Conservation (phyloP, 2,888 invertebrate genomes). For the Agelastica alni region DNA sequence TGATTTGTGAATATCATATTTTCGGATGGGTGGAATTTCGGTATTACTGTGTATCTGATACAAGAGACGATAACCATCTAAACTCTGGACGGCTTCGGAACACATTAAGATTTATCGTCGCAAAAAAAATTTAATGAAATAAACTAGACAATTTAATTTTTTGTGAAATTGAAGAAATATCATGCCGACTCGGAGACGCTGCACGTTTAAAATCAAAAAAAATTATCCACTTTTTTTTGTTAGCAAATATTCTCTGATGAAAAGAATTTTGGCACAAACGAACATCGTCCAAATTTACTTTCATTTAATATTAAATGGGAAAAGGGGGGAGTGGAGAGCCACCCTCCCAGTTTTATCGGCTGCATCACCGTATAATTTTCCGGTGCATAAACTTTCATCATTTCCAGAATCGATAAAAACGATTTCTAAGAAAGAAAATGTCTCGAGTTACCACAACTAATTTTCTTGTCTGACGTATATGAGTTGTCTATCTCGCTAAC, state of each 20-base stretch:
- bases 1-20: constrained; percentile 37
- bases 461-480: constrained; percentile 23
- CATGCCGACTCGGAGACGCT: not conserved
- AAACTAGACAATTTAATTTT: not conserved
- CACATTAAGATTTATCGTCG: constrained; percentile 9
- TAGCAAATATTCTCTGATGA: too few species aligned
- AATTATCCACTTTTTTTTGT: too few species aligned
- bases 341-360: too few species aligned
- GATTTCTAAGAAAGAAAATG: constrained; percentile 22
- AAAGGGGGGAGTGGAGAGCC: too few species aligned
- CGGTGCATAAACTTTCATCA: constrained; percentile 20
- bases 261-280: too few species aligned
- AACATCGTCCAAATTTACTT: too few species aligned
- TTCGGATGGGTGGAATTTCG: constrained; percentile 17
- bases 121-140: not conserved
- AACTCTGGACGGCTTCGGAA: constrained; percentile 5
- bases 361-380: constrained; percentile 13
- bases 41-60: constrained; percentile 17
- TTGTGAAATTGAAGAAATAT: constrained; percentile 1
- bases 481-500: constrained; percentile 19
- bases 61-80: constrained; percentile 15
- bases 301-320: too few species aligned
- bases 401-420: constrained; percentile 19
- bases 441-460: constrained; percentile 23
- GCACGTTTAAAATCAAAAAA: too few species aligned